Evolutionary conservation across 1,140 invertebrate genomes (phyloP), one percentile per base, ranked within the genome.

Genomic region (Phortica variegata): DNA sequence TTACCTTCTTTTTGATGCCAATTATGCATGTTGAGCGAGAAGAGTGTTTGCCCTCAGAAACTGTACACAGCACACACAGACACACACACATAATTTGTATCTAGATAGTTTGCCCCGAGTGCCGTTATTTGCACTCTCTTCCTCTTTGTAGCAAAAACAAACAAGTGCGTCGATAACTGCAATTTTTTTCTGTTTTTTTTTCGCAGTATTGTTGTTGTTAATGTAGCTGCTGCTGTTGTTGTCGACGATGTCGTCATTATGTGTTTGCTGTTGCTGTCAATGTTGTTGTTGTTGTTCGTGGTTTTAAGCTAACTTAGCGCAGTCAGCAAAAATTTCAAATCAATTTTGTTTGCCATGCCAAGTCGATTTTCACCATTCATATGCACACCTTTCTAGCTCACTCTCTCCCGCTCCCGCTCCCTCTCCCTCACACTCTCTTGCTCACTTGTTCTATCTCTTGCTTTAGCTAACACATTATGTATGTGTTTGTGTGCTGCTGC

Each of bases 311-410:
- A 15, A 9, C 18, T n/a, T 16, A 10, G 41, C 52, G 55, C 33
- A 15, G 32, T 50, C 62, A 54, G 60, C 58, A 60, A 65, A 68
- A 63, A 68, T 68, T 69, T 70, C 58, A 73, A 73, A 73, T 73
- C 69, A 73, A 73, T 73, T 73, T 73, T 61, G 68, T 72, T 73
- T 73, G 55, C 60, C 61, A 65, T 61, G 42, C 3, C 33, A 10
- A 34, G 33, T 29, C 26, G 26, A 29, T 12, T 29, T 29, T 12
- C 26, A 29, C 26, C 26, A 29, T 29, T 12, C 26, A 29, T 29
- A 6, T 29, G 12, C 26, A 29, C 26, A 29, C 6, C 26, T 12
- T 7, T 29, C 26, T 12, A 29, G 26, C 12, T 12, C 12, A 29
- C 6, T 7, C 6, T 34, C 33, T n/a, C 52, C 52, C 61, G 66